Conservation (phyloP, 2,797 vertebrate genomes). For the Anguilla marmorata region DNA sequence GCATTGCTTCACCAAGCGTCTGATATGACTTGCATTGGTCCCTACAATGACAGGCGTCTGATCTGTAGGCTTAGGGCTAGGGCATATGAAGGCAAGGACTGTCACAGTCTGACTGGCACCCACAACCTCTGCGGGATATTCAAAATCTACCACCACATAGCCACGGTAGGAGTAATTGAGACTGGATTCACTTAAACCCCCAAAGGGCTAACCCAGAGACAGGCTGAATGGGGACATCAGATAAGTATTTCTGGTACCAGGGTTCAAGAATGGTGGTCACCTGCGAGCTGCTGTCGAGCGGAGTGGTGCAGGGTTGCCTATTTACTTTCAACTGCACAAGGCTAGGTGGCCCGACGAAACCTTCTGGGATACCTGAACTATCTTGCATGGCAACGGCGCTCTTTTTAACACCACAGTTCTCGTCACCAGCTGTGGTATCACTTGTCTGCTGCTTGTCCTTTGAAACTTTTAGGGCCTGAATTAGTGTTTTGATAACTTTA, state of each 20-base stretch:
- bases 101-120: background rate
- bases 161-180: background rate
- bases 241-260: conserved; percentile 25
- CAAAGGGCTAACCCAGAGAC: background rate
- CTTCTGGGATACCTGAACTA: background rate
- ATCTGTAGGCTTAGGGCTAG: background rate
- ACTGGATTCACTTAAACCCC: background rate
- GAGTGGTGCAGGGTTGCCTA: conserved; percentile 10
- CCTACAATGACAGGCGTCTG: background rate
- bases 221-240: conserved; percentile 24
- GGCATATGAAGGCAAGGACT: background rate
- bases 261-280: conserved; percentile 36
- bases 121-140: background rate
- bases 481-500: no score
- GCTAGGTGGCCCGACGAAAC: background rate
- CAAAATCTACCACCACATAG: background rate
- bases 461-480: no score
- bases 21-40: conserved; percentile 8
- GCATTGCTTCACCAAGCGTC: conserved; percentile 17
- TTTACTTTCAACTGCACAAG: conserved; percentile 29
- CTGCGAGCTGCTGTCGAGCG: conserved; percentile 41
- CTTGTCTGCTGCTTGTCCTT: no score
- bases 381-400: background rate
- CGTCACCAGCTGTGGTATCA: background rate
- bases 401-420: background rate